phyloP scores from a whole-genome alignment of 2,888 invertebrate genomes.

The Thereva nobilitata region DNA sequence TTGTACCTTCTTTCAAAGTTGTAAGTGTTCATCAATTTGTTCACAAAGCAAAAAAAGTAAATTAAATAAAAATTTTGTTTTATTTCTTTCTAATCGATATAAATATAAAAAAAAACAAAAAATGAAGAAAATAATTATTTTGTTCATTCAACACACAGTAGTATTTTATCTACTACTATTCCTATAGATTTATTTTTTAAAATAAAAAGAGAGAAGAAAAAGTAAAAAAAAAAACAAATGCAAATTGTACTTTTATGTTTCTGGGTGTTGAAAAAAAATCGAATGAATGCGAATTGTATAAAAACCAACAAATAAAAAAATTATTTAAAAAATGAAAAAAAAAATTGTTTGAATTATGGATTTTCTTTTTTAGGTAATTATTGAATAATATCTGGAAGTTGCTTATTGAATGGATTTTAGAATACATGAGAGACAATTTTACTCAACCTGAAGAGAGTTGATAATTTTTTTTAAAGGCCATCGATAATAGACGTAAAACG shows the following conservation, averaged over 20 bases:
- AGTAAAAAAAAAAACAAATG: background rate
- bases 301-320: conserved; percentile 30
- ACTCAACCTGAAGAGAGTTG: no score
- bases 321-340: conserved; percentile 1
- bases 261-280: conserved; percentile 10
- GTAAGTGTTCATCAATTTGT: no score
- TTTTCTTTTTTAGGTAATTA: background rate
- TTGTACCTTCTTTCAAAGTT: no score
- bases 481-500: no score
- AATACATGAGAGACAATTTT: no score
- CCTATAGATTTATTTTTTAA: conserved; percentile 33
- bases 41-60: no score
- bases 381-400: background rate
- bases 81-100: background rate
- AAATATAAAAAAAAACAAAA: conserved; percentile 2
- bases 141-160: conserved; percentile 16
- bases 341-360: background rate
- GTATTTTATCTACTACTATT: conserved; percentile 29
- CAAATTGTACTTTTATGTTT: conserved; percentile 30
- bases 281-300: conserved; percentile 34
- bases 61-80: no score
- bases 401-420: background rate
- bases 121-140: conserved; percentile 14
- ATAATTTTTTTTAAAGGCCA: no score
- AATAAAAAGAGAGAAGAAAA: no score